Percentiles rank a stretch among this genome's conserved stretches.
Evolutionary conservation across 2,797 vertebrate genomes (phyloP).

Genomic region (Varecia variegata): DNA sequence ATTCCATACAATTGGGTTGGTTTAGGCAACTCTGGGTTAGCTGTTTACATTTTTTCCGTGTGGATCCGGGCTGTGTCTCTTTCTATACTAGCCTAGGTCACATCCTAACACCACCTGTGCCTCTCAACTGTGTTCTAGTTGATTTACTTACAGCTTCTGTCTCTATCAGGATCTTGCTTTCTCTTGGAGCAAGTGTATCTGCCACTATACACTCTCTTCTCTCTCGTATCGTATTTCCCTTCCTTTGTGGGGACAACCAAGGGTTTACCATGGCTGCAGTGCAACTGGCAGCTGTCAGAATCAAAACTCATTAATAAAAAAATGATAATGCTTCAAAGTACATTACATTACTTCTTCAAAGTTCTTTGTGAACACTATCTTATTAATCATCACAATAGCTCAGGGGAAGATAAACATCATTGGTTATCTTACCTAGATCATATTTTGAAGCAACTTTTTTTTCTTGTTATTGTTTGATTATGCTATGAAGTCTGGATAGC

Average conservation of each 20-base stretch:
- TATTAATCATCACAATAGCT: constrained; percentile 78
- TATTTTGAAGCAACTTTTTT: constrained; percentile 69
- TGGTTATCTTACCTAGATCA: constrained; percentile 76
- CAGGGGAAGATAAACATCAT: constrained; percentile 77
- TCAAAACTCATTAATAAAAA: constrained; percentile 76
- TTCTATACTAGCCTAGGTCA: background rate
- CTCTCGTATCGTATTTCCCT: background rate
- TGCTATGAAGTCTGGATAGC: constrained; percentile 70
- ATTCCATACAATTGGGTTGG: background rate
- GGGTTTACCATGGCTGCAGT: constrained; percentile 44
- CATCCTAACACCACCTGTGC: background rate
- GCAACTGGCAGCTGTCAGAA: constrained; percentile 67
- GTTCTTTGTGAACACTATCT: constrained; percentile 75
- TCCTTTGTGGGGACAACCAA: background rate
- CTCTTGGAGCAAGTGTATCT: constrained; percentile 1
- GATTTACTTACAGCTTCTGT: background rate
- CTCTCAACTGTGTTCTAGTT: background rate
- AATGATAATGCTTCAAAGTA: constrained; percentile 73
- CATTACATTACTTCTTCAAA: constrained; percentile 73
- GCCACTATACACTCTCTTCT: background rate
- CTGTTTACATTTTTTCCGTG: background rate
- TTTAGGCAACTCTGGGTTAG: background rate
- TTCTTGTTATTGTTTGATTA: constrained; percentile 77
- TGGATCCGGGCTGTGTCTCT: background rate
- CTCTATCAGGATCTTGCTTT: background rate